A percentile compares a stretch with the other conserved stretches of the same genome.
These are phyloP conservation scores for Asarcornis scutulata DNA, from an alignment of 2,113 vertebrate species.

Conservation along the genomic window DNA sequence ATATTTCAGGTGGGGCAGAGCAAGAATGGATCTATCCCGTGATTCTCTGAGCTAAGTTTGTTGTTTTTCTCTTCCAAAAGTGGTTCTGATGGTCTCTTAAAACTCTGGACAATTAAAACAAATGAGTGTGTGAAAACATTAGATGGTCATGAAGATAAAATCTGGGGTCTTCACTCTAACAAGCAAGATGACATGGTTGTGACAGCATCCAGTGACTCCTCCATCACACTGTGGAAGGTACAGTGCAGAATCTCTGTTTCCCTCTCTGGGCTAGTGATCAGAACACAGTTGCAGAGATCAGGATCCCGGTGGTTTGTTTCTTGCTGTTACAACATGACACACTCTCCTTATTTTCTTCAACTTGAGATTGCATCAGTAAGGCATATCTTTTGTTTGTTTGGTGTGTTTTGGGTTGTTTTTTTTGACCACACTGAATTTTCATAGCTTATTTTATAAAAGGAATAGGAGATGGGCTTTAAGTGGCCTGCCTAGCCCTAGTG, in stretches of 20 bases:
- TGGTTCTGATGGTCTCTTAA: slow-evolving; percentile 92
- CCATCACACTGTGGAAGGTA: slow-evolving; percentile 90
- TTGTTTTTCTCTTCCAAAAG: slow-evolving; percentile 67
- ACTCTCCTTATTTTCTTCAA: background rate
- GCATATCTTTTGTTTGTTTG: background rate
- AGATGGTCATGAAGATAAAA: slow-evolving; percentile 92
- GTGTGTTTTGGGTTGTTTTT: background rate
- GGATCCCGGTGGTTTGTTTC: background rate
- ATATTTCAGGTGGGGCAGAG: background rate
- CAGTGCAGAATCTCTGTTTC: fast-evolving
- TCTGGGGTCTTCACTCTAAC: slow-evolving; percentile 92
- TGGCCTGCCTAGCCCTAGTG: background rate
- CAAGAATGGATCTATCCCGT: background rate
- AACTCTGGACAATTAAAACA: slow-evolving; percentile 97
- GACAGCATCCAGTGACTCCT: slow-evolving; percentile 89
- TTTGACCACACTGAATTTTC: background rate
- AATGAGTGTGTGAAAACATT: slow-evolving; percentile 94
- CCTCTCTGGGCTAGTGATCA: background rate
- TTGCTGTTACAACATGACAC: fast-evolving
- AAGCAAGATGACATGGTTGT: slow-evolving; percentile 83
- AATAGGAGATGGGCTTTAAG: background rate
- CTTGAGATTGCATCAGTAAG: background rate
- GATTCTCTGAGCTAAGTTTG: background rate
- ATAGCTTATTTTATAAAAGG: background rate
- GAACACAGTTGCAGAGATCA: background rate